Conservation (phyloP, 1,140 invertebrate species). For the Pseudachorutes palmiensis region DNA sequence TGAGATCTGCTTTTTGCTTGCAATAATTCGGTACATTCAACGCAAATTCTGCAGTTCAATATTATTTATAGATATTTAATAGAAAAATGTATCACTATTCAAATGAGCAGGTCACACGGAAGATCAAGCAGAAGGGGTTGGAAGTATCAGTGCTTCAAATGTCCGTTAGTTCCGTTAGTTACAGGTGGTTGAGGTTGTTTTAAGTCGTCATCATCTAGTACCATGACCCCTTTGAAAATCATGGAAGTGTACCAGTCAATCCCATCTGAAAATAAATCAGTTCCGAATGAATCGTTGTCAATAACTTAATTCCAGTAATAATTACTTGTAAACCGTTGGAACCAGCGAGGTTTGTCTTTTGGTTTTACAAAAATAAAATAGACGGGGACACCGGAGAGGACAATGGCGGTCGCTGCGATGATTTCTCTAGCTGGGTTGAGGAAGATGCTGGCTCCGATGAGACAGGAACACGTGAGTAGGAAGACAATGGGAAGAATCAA, state of each 20-base stretch:
- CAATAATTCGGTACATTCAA: too few relatives aligned
- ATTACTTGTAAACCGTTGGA: background rate
- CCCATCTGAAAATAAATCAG: background rate
- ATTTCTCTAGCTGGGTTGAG: constrained; percentile 2
- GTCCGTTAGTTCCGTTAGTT: background rate
- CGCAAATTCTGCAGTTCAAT: too few relatives aligned
- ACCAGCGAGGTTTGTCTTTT: background rate
- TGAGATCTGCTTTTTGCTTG: too few relatives aligned
- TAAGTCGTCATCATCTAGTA: background rate
- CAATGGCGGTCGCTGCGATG: background rate
- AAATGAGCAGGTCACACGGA: too few relatives aligned
- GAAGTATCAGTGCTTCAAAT: background rate
- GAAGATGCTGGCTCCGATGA: background rate
- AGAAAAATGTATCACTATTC: too few relatives aligned
- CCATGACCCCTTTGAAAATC: constrained; percentile 4
- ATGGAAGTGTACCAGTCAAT: constrained; percentile 6
- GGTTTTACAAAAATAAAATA: background rate
- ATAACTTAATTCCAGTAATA: background rate
- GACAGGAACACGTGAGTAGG: background rate
- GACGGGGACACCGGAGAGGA: background rate
- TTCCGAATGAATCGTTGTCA: background rate
- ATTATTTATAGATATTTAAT: too few relatives aligned
- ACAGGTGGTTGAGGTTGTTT: background rate
- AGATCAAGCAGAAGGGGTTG: too few relatives aligned
- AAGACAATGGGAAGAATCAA: constrained; percentile 3